Percentiles rank a stretch among this genome's conserved stretches.
These are phyloP conservation scores for Chaetophractus vellerosus DNA, from an alignment of 2,797 vertebrate species.

Conservation along the genomic window DNA sequence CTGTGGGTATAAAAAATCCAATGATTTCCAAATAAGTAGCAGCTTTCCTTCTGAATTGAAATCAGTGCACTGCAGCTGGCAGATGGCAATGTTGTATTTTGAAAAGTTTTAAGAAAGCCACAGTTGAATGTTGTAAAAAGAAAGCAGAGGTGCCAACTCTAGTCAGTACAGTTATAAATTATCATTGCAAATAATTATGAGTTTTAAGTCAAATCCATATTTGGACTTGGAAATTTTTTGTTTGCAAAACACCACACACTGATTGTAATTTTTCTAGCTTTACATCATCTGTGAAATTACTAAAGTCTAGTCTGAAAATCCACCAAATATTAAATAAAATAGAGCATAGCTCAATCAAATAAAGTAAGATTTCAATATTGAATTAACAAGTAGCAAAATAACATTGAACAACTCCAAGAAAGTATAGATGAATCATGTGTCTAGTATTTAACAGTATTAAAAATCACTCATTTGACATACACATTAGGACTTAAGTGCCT, in stretches of 20 bases:
- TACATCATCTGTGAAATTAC: not conserved
- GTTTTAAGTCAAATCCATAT: not conserved
- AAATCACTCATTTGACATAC: not conserved
- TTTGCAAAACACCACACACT: slow-evolving; percentile 28
- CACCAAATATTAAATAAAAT: slow-evolving; percentile 59
- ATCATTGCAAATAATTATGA: not conserved
- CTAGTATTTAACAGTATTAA: not conserved
- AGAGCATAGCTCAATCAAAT: not conserved
- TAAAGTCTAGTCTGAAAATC: slow-evolving; percentile 49
- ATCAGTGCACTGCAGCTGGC: not conserved
- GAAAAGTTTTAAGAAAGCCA: not conserved
- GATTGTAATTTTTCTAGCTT: slow-evolving; percentile 56
- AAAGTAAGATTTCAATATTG: slow-evolving; percentile 12
- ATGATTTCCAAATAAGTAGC: slow-evolving; percentile 32
- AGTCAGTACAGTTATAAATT: not conserved
- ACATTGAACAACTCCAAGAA: not conserved
- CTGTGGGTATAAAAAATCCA: not conserved
- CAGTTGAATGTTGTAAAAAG: not conserved
- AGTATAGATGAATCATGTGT: slow-evolving; percentile 6
- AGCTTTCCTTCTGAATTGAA: slow-evolving; percentile 42
- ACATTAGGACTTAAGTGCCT: slow-evolving; percentile 33
- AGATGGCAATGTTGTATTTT: not conserved
- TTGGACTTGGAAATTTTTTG: slow-evolving; percentile 33
- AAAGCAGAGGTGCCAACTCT: not conserved
- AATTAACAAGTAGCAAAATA: slow-evolving; percentile 53